Conservation (phyloP, 2,888 invertebrate species). For the Chloroclystis v-ata region DNA sequence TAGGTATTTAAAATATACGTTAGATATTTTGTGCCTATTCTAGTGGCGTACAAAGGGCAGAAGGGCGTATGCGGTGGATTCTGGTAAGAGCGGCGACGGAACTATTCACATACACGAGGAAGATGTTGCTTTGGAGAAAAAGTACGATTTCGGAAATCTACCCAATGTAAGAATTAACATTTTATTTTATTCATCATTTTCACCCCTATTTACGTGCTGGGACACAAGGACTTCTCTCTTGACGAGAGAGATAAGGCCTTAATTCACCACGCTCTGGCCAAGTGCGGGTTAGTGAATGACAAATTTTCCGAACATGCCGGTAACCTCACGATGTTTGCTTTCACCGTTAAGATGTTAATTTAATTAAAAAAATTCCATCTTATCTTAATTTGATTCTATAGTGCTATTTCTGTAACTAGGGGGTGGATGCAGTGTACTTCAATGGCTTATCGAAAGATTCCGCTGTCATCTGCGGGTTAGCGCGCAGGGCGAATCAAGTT, state of each 20-base stretch:
- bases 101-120: slow-evolving; percentile 51
- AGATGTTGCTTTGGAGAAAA: slow-evolving; percentile 71
- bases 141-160: slow-evolving; percentile 73
- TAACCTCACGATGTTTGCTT: too few species aligned
- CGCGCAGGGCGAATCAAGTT: slow-evolving; percentile 74
- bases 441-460: slow-evolving; percentile 78
- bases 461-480: slow-evolving; percentile 79
- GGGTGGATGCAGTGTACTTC: slow-evolving; percentile 82
- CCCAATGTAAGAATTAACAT: slow-evolving; percentile 71
- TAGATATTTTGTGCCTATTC: slow-evolving; percentile 23
- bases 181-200: too few species aligned
- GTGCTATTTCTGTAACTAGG: slow-evolving; percentile 51
- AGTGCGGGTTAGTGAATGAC: too few species aligned
- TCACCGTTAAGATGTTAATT: too few species aligned
- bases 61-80: slow-evolving; percentile 47
- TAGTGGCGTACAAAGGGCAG: slow-evolving; percentile 45
- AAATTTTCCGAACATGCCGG: too few species aligned
- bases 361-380: too few species aligned
- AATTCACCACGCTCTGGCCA: too few species aligned
- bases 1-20: slow-evolving; percentile 2
- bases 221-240: too few species aligned
- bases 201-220: too few species aligned
- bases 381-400: background rate
- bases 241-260: too few species aligned
- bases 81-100: slow-evolving; percentile 52